phyloP scores from a whole-genome alignment of 2,888 invertebrate species.

The Lepeophtheirus nordmannii region DNA sequence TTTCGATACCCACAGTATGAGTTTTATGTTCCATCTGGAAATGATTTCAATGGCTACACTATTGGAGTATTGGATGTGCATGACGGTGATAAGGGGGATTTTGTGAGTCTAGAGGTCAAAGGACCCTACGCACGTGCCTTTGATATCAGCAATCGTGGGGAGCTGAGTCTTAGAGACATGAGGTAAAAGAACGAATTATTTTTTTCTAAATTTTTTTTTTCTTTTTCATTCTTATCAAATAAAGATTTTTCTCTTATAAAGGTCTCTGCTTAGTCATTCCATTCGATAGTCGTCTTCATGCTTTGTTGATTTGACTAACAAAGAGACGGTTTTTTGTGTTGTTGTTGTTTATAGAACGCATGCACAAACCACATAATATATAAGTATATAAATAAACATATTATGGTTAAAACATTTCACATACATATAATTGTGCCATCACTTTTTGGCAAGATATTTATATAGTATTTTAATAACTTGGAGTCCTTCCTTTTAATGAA shows the following conservation, averaged over 20 bases:
- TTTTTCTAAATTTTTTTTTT: background rate
- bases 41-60: slow-evolving; percentile 30
- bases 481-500: too few relatives aligned
- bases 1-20: slow-evolving; percentile 76
- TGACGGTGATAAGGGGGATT: slow-evolving; percentile 66
- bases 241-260: background rate
- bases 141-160: slow-evolving; percentile 48
- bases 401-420: too few relatives aligned
- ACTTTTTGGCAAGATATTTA: too few relatives aligned
- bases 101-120: slow-evolving; percentile 51
- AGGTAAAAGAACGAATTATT: background rate
- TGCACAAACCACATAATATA: too few relatives aligned
- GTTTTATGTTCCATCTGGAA: slow-evolving; percentile 39
- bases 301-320: too few relatives aligned
- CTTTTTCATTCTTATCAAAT: background rate
- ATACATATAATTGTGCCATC: too few relatives aligned
- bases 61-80: slow-evolving; percentile 62
- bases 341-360: too few relatives aligned
- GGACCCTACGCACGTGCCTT: slow-evolving; percentile 54
- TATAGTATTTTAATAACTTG: too few relatives aligned
- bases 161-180: slow-evolving; percentile 38
- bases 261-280: background rate
- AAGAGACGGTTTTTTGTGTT: too few relatives aligned
- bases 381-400: too few relatives aligned
- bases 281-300: too few relatives aligned